A percentile compares a stretch with the other conserved stretches of the same genome.
Evolutionary conservation across 2,113 vertebrate genomes (phyloP).

Genomic region (Labeo catla): DNA sequence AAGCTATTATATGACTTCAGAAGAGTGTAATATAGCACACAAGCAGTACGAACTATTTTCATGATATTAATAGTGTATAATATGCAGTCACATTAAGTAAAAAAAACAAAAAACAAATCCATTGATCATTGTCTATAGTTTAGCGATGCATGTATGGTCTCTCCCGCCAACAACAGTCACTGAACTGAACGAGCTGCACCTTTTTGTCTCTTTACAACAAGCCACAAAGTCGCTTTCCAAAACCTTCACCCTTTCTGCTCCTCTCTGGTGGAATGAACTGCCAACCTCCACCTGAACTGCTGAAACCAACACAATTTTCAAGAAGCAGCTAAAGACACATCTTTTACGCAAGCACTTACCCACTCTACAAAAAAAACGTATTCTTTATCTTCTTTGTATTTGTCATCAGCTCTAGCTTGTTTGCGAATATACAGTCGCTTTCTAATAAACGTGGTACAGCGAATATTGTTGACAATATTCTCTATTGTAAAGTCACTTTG

Average conservation of each 20-base stretch:
- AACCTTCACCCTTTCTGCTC: not conserved
- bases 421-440: not conserved
- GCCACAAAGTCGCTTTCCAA: not conserved
- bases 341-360: not conserved
- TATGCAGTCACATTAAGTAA: too few relatives aligned
- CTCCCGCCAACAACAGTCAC: not conserved
- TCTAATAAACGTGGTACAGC: too few relatives aligned
- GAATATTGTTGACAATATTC: too few relatives aligned
- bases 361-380: not conserved
- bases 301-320: not conserved
- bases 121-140: not conserved
- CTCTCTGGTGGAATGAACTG: not conserved
- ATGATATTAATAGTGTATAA: not conserved
- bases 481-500: too few relatives aligned
- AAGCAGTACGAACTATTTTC: not conserved
- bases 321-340: not conserved
- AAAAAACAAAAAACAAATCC: too few relatives aligned
- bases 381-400: not conserved
- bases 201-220: not conserved
- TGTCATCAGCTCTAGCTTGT: not conserved
- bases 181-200: not conserved
- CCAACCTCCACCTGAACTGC: not conserved
- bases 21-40: not conserved
- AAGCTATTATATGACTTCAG: not conserved
- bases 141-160: not conserved